Conservation (phyloP, 2,888 invertebrate genomes). For the Lumbricus terrestris region DNA sequence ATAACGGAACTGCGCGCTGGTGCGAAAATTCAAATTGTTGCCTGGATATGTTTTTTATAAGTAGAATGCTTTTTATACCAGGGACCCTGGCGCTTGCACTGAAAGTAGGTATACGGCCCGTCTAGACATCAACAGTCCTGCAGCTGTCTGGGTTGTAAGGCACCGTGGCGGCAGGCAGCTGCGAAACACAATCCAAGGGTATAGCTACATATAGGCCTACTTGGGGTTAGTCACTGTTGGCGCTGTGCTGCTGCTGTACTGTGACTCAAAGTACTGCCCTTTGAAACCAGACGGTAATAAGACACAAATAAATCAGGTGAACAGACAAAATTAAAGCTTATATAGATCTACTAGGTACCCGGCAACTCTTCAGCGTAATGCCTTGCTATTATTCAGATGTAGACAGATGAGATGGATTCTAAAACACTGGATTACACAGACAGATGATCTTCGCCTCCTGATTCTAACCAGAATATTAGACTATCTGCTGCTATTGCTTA, state of each 20-base stretch:
- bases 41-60: constrained; percentile 17
- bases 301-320: constrained; percentile 16
- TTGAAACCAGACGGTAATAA: constrained; percentile 12
- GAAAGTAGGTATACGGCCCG: background rate
- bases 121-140: constrained; percentile 12
- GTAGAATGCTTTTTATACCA: constrained; percentile 18
- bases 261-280: constrained; percentile 12
- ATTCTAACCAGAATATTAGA: background rate
- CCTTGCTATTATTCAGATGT: background rate
- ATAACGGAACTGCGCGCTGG: background rate
- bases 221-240: background rate
- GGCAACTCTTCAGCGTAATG: background rate
- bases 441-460: background rate
- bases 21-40: constrained; percentile 12
- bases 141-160: constrained; percentile 3
- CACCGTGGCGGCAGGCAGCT: background rate
- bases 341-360: no score
- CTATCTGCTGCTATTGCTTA: background rate
- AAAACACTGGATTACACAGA: background rate
- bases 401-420: background rate
- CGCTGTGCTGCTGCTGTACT: background rate
- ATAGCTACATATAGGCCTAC: constrained; percentile 5
- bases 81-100: constrained; percentile 12
- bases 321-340: background rate
- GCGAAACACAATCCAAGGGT: background rate